phyloP scores from a whole-genome alignment of 2,888 invertebrate species.

The Itoplectis maculator region DNA sequence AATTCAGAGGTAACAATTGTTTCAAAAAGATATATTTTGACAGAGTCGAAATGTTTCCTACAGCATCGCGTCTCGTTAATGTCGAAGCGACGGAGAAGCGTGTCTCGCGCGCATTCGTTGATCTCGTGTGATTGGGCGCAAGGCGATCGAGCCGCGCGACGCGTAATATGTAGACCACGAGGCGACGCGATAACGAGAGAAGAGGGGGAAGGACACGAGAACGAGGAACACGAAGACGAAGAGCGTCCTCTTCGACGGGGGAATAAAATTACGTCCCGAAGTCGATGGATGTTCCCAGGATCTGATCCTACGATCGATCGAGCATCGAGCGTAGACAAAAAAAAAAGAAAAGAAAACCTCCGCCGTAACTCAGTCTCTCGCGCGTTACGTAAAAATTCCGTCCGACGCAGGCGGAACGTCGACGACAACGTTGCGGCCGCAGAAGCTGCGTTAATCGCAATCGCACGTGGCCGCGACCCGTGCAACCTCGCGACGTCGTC shows the following conservation, averaged over 20 bases:
- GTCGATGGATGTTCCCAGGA: neutral
- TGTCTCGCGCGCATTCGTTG: neutral
- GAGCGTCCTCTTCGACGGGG: too few relatives aligned
- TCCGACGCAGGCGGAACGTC: neutral
- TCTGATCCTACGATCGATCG: neutral
- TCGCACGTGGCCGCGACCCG: slow-evolving; percentile 64
- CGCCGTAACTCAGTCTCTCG: neutral
- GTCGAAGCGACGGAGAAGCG: neutral
- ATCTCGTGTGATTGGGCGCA: slow-evolving; percentile 3
- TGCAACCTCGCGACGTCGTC: slow-evolving; percentile 61
- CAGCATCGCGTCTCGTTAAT: neutral
- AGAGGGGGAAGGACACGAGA: neutral
- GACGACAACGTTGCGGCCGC: too few relatives aligned
- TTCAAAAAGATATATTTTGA: too few relatives aligned
- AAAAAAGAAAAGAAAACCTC: neutral
- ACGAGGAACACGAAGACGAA: neutral
- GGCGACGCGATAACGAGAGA: neutral
- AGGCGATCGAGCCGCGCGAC: neutral
- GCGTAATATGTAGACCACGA: slow-evolving; percentile 1
- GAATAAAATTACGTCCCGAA: neutral
- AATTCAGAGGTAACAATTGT: too few relatives aligned
- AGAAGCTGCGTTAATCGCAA: slow-evolving; percentile 48
- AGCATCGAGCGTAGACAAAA: too few relatives aligned
- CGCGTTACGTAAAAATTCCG: slow-evolving; percentile 14
- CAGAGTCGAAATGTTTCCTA: neutral